These are phyloP conservation scores for Macropus fuliginosus DNA, from an alignment of 2,797 vertebrate genomes.

Conservation along the genomic window DNA sequence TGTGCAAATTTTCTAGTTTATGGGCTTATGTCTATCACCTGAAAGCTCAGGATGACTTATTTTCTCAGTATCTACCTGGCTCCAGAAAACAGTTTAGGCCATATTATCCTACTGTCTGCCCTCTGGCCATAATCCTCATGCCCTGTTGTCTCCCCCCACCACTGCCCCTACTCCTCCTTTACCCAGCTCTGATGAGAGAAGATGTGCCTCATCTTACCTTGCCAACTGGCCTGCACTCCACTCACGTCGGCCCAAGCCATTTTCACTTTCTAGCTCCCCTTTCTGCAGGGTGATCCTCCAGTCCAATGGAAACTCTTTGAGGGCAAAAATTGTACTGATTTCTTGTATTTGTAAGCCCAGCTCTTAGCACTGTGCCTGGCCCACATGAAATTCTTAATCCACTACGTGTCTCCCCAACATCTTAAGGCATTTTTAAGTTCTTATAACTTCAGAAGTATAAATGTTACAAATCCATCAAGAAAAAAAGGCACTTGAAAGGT, in stretches of 20 bases:
- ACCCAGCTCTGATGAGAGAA: neutral
- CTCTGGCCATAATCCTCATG: neutral
- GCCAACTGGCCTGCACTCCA: neutral
- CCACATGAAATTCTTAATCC: neutral
- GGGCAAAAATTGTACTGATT: neutral
- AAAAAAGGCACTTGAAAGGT: neutral
- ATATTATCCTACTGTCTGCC: neutral
- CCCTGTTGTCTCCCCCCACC: fast-evolving
- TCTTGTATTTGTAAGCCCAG: neutral
- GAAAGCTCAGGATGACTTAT: neutral
- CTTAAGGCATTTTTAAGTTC: neutral
- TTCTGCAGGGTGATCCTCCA: neutral
- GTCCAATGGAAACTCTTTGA: neutral
- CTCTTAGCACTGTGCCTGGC: neutral
- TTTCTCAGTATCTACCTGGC: neutral
- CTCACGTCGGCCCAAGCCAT: neutral
- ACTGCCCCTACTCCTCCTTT: neutral
- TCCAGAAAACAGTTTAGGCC: neutral
- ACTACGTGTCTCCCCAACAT: neutral
- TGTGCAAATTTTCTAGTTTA: neutral
- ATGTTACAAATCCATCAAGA: neutral
- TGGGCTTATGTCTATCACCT: neutral
- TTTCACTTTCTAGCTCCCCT: neutral
- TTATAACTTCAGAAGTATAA: neutral
- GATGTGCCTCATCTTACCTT: neutral